Base-by-base conservation (phyloP, 2,888 invertebrate genomes). In the Argyresthia albistria region DNA sequence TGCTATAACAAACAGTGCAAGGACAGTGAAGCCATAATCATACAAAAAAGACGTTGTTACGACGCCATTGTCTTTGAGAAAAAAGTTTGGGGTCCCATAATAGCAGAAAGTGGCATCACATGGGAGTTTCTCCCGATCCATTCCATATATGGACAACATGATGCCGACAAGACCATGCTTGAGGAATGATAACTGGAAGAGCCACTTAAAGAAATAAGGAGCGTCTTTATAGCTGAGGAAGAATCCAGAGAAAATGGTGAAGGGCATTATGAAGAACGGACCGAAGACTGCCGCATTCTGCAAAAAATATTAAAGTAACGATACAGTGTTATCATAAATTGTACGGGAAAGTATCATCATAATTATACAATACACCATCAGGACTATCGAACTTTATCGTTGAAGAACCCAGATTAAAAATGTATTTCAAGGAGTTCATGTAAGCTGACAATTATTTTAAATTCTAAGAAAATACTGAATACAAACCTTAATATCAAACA, bases 201-300 rank as follows among this genome's bases (percentile, higher is more conserved):
- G 63, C 96, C 97, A 97, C 47, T 91, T 91, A 58, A 96, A 82
- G 64, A 91, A 91, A 0, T 80, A 76, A 8, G 96, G 96, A 1
- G 96, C 93, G 63, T 97, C 95, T 62, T 90, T 90, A 62, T 94
- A 89, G 65, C 93, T 93, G 1, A 98, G 91, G 73, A 98, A 97
- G 81, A 97, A 97, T 7, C 98, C 98, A 53, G 96, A 96, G 83
- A 98, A 97, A 61, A 96, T 89, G 25, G 95, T 90, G 69, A 97
- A 96, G 0, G 98, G 97, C 73, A 95, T 91, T 58, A 95, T 91
- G 64, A 93, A 91, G 59, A 97, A 92, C 8, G 97, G 96, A 6
- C 97, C 98, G 69, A 97, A 91, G 65, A 97, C 92, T 6, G 96
- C 95, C 11, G 96, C 97, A 68, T 94, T 91, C 96, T 97, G 88